Evolutionary conservation across 2,113 vertebrate genomes (phyloP).

Genomic region (Glaucomys volans): DNA sequence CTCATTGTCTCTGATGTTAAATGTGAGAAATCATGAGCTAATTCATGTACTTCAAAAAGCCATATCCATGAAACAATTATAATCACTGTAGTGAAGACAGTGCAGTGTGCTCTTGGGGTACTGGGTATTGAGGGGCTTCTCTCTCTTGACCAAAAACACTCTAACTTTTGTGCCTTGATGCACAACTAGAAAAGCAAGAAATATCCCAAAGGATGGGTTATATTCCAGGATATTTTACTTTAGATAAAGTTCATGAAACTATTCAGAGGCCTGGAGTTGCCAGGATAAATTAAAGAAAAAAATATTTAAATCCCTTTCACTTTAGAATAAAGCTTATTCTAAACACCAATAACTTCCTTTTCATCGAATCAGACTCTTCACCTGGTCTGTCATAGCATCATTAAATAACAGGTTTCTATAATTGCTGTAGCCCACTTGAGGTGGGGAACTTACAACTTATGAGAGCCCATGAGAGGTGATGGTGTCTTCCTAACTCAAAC

Average conservation of each 20-base stretch:
- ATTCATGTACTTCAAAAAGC: slow-evolving; percentile 34
- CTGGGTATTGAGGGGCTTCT: not conserved
- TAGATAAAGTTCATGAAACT: slow-evolving; percentile 5
- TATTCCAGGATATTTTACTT: not conserved
- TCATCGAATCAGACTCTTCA: not conserved
- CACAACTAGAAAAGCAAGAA: not conserved
- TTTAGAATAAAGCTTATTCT: not conserved
- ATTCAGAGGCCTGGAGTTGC: not conserved
- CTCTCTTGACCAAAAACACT: not conserved
- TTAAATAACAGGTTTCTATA: not conserved
- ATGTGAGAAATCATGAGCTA: slow-evolving; percentile 49
- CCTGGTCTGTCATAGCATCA: not conserved
- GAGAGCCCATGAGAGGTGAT: not conserved
- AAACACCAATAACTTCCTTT: not conserved
- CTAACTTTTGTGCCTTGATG: not conserved
- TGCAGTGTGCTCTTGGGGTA: not conserved
- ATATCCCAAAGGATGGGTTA: not conserved
- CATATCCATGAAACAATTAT: not conserved
- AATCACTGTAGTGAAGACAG: not conserved
- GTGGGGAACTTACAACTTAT: not conserved
- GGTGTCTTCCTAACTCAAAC: not conserved
- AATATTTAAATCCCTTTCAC: not conserved
- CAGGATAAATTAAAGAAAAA: not conserved
- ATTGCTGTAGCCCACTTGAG: not conserved
- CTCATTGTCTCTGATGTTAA: slow-evolving; percentile 1